A percentile compares a stretch with the other conserved stretches of the same genome.
These are phyloP conservation scores for Oncorhynchus keta DNA, from an alignment of 2,113 vertebrate genomes.

Conservation along the genomic window DNA sequence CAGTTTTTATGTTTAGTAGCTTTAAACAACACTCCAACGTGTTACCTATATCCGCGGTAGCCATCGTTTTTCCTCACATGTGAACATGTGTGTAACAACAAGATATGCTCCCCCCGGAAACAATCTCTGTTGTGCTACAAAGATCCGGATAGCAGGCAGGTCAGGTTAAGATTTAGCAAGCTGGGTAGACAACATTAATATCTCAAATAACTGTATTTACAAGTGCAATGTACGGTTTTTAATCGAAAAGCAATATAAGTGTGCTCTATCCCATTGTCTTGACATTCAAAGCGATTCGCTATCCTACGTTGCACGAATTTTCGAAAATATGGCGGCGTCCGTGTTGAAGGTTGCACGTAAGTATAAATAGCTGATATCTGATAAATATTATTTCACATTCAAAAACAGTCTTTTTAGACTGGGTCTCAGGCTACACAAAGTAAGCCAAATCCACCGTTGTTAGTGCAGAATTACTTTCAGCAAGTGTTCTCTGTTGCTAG, in stretches of 20 bases:
- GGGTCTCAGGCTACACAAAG: neutral
- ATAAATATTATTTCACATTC: neutral
- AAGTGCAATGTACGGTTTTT: no score
- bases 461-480: neutral
- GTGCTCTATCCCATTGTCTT: no score
- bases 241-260: no score
- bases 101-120: conserved; percentile 58
- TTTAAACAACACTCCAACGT: conserved; percentile 71
- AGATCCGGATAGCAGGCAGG: conserved; percentile 47
- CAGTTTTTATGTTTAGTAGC: conserved; percentile 65
- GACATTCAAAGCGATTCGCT: no score
- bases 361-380: conserved; percentile 14
- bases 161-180: no score
- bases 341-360: conserved; percentile 74
- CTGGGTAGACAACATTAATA: no score
- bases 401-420: neutral
- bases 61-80: conserved; percentile 66
- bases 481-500: neutral
- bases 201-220: no score
- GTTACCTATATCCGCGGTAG: conserved; percentile 18
- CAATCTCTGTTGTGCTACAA: neutral
- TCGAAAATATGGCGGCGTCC: conserved; percentile 74
- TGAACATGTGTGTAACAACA: conserved; percentile 31
- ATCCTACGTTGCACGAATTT: neutral
- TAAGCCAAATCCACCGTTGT: neutral